phyloP scores from a whole-genome alignment of 2,113 vertebrate genomes.

The Microtus montanus region DNA sequence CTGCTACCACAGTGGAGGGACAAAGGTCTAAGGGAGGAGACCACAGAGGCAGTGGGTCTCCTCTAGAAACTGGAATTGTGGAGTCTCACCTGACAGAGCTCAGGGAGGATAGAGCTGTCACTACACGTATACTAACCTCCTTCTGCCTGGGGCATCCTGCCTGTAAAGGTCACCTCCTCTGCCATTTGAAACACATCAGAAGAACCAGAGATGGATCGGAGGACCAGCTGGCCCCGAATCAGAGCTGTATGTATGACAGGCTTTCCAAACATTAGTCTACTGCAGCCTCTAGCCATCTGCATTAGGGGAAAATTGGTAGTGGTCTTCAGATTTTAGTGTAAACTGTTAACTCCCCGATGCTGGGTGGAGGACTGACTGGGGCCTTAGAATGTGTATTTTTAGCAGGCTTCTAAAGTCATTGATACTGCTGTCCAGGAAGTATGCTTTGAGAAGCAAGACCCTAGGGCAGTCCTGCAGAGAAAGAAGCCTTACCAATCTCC shows the following conservation, averaged over 20 bases:
- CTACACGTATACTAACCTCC: neutral
- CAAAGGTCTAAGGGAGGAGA: neutral
- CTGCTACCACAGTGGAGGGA: neutral
- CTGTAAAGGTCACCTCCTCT: neutral
- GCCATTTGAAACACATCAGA: neutral
- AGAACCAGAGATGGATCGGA: neutral
- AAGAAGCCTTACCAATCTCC: neutral
- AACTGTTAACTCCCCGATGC: neutral
- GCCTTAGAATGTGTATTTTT: conserved; percentile 25
- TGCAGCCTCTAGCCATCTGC: neutral
- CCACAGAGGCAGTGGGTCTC: neutral
- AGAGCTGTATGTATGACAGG: conserved; percentile 16
- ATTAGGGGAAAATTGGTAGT: neutral
- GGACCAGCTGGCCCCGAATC: conserved; percentile 24
- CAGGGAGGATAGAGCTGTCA: neutral
- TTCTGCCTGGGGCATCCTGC: neutral
- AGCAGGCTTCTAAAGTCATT: neutral
- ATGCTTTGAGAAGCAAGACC: conserved; percentile 17
- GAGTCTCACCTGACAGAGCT: neutral
- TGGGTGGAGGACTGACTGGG: neutral
- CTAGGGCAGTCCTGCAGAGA: neutral
- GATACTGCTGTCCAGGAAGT: neutral
- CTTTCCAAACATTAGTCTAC: neutral
- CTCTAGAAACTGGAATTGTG: neutral
- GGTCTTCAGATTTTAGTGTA: conserved; percentile 12